Base-by-base conservation (phyloP, 2,113 vertebrate species). In the Astur gentilis region DNA sequence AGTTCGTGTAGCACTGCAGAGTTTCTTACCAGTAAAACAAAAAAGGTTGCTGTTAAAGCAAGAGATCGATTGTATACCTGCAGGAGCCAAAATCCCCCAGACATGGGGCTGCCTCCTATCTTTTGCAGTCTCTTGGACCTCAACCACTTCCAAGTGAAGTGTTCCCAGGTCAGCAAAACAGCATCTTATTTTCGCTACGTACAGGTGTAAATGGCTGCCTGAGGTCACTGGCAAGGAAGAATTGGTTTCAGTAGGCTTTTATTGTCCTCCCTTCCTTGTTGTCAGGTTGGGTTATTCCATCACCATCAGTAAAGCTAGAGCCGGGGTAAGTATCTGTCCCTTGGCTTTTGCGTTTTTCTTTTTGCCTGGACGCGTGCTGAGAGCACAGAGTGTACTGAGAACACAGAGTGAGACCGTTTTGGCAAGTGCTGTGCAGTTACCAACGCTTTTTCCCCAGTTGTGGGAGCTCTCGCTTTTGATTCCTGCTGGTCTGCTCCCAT, bases 151-250 rank as follows among this genome's bases (percentile, higher is more conserved):
- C 0, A 0, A 76, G 26, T 5, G 40, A 72, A 84, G 34, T 2
- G 0, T 47, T 79, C 70, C 38, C 65, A 70, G 54, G 45, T 61
- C 81, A 87, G 96, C 92, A 65, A 81, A 91, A 78, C 61, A 72
- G 66, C 73, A 1, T 93, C 69, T 89, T 87, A 49, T 89, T 92
- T 93, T 89, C 4, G 1, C 92, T 82, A 4, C 1, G 52, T 78
- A 29, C 86, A 94, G 86, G 92, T 82, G 40, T 93, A 93, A 79
- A 89, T 93, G 92, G 73, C 81, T 95, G 81, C 94, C 81, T 95
- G 86, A 97, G 83, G 58, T 87, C 70, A 79, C 83, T 93, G 95
- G 70, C 92, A 91, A 95, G 91, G 94, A 97, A 85, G 94, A 92
- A 70, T 58, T 95, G 87, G 21, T 96, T 89, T 96, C 93, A 91